These are phyloP conservation scores for Eucera pruinosa DNA, from an alignment of 2,888 invertebrate species.

Conservation along the genomic window DNA sequence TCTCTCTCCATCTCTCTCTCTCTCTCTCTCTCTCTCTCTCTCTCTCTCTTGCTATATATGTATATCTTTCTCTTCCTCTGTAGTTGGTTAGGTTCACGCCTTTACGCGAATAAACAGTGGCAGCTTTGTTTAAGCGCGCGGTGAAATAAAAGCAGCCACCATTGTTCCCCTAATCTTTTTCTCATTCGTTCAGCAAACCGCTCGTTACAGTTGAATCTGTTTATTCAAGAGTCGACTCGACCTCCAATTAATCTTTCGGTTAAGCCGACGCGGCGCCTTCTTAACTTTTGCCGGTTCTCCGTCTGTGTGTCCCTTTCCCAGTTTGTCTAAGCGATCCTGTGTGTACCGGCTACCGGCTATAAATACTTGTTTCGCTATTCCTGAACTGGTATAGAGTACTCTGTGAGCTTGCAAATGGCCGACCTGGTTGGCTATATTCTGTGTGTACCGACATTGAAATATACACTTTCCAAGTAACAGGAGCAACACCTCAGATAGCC, in stretches of 20 bases:
- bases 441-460: conserved; percentile 58
- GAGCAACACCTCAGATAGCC: conserved; percentile 56
- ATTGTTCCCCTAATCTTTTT: conserved; percentile 57
- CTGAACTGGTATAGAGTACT: conserved; percentile 60
- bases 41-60: no score
- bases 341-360: conserved; percentile 50
- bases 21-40: no score
- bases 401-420: conserved; percentile 64
- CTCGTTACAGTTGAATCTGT: conserved; percentile 40
- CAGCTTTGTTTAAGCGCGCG: conserved; percentile 17
- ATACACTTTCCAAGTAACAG: conserved; percentile 65
- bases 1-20: no score
- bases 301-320: conserved; percentile 25
- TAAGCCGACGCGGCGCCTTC: conserved; percentile 31
- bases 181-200: conserved; percentile 35
- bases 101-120: not conserved
- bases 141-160: conserved; percentile 15
- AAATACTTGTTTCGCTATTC: conserved; percentile 68
- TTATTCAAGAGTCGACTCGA: conserved; percentile 51
- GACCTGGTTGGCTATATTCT: conserved; percentile 25
- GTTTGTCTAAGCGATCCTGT: conserved; percentile 9
- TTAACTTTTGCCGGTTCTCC: conserved; percentile 37
- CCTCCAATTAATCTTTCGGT: conserved; percentile 55
- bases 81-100: not conserved
- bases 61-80: no score